Evolutionary conservation across 2,888 invertebrate genomes (phyloP), one percentile per base, ranked within the genome.

Genomic region (Megalurothrips usitatus): DNA sequence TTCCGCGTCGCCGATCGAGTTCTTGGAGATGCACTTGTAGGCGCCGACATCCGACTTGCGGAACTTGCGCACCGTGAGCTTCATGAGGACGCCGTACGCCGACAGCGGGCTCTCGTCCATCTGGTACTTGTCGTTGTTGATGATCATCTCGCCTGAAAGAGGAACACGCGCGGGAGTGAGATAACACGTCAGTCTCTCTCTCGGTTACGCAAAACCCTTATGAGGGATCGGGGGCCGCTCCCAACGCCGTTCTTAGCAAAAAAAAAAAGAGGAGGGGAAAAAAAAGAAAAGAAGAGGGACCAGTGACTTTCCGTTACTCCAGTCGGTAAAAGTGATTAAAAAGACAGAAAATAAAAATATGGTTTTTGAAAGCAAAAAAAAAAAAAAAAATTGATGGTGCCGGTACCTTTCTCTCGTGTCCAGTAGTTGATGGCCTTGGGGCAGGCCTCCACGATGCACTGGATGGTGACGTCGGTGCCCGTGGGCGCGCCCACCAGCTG

Each of bases 391-490:
- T n/a, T n/a, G n/a, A n/a, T n/a, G n/a, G n/a, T n/a, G n/a, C n/a
- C n/a, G n/a, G n/a, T n/a, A n/a, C 96, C 95, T 86, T 93, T 94
- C 87, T 95, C 95, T 86, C 95, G 92, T 83, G 94, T 96, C 96
- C 96, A 96, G 88, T 95, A 96, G 91, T 96, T 96, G 90, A 96
- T 96, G 86, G 96, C 95, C 88, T 95, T 96, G 63, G 96, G 96
- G 82, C 96, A 96, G 82, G 96, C 96, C 87, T 96, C 96, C 82
- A 96, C 96, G 87, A 94, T 93, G 86, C 92, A 92, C 87, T 95
- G 94, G 85, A 96, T 90, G 82, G 93, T 94, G 86, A 96, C 95
- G 88, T 96, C 94, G 84, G 94, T 94, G 85, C 93, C 92, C 84
- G 93, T 92, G 81, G 96, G 95, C 82, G 96, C 95, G 58, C 96